Percentiles rank a stretch among this genome's conserved stretches.
phyloP scores from a whole-genome alignment of 2,888 invertebrate species.

The Lathronympha strigana region DNA sequence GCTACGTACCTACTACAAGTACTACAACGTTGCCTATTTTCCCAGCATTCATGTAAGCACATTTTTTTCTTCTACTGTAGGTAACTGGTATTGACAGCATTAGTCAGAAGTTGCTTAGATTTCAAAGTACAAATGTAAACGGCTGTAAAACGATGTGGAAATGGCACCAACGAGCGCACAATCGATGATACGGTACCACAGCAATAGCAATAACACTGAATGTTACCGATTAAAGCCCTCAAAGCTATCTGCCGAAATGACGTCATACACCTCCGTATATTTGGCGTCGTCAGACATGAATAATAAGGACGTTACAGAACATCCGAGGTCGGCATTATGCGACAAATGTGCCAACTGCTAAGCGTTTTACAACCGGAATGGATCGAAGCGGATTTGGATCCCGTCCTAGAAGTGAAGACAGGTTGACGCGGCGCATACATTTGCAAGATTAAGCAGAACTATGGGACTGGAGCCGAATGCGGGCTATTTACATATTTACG shows the following conservation, averaged over 20 bases:
- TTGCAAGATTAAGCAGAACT: conserved; percentile 78
- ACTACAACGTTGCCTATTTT: too few species aligned
- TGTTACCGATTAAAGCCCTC: conserved; percentile 7
- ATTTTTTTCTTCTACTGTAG: too few species aligned
- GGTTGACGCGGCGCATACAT: conserved; percentile 83
- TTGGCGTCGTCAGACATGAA: conserved; percentile 56
- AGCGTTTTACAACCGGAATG: conserved; percentile 79
- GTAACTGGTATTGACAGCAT: too few species aligned
- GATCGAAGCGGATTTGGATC: conserved; percentile 82
- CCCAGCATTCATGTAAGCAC: too few species aligned
- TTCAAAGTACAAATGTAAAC: not conserved
- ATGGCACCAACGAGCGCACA: too few species aligned
- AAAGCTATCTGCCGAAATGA: conserved; percentile 24
- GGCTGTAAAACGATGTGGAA: too few species aligned
- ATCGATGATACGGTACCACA: not conserved
- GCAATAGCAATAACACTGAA: conserved; percentile 10
- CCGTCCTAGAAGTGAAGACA: conserved; percentile 76
- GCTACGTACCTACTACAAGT: too few species aligned
- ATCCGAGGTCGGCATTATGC: conserved; percentile 71
- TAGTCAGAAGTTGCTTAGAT: too few species aligned
- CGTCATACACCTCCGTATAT: conserved; percentile 26
- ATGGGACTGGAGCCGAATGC: conserved; percentile 57
- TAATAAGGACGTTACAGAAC: conserved; percentile 63
- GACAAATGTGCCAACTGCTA: conserved; percentile 78
- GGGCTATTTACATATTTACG: conserved; percentile 78